These are phyloP conservation scores for Oncorhynchus masou DNA, from an alignment of 2,113 vertebrate genomes.

Conservation along the genomic window DNA sequence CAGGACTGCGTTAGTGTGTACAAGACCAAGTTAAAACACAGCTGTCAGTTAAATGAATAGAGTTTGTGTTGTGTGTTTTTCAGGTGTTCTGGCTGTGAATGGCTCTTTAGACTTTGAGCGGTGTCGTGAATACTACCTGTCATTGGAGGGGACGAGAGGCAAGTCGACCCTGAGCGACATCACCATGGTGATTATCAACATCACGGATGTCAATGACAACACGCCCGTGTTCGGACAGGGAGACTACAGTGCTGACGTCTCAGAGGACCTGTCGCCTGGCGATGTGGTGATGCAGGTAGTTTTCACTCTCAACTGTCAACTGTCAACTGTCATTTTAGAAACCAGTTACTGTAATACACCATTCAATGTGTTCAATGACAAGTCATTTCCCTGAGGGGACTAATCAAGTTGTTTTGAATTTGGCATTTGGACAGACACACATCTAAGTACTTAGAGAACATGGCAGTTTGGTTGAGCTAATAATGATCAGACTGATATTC, in stretches of 20 bases:
- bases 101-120: conserved; percentile 88
- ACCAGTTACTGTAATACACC: not conserved
- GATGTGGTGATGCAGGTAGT: conserved; percentile 84
- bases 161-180: conserved; percentile 82
- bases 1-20: too few relatives aligned
- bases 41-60: not conserved
- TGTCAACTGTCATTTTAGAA: conserved; percentile 5
- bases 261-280: conserved; percentile 82
- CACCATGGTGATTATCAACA: conserved; percentile 84
- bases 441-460: too few relatives aligned
- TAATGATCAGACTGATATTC: too few relatives aligned
- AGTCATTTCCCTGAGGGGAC: not conserved
- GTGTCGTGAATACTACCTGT: conserved; percentile 82
- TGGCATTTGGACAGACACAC: too few relatives aligned
- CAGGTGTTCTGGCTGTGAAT: conserved; percentile 75
- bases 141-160: conserved; percentile 85
- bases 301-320: conserved; percentile 51
- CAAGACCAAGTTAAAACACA: not conserved
- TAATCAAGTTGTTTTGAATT: not conserved
- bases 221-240: conserved; percentile 78
- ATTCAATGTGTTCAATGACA: not conserved
- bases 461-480: too few relatives aligned
- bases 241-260: conserved; percentile 74
- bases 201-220: conserved; percentile 92
- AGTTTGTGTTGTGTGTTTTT: not conserved